Evolutionary conservation across 2,888 invertebrate species (phyloP).

Genomic region (Cecidostiba fungosa): DNA sequence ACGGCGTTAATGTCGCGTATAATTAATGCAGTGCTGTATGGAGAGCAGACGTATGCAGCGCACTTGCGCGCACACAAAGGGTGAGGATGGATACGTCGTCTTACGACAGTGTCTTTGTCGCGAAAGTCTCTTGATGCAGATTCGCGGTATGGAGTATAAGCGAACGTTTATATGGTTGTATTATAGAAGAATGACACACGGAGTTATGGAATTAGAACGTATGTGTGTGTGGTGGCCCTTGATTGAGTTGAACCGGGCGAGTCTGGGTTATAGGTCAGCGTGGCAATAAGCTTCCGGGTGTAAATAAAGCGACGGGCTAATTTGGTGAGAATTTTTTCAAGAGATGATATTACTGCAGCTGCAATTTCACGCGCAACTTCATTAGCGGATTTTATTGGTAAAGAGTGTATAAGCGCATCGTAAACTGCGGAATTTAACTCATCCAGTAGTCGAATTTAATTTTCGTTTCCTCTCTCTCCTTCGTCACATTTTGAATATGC

Average conservation of each 20-base stretch:
- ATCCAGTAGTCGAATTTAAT: neutral
- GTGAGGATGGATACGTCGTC: slow-evolving; percentile 12
- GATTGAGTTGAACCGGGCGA: slow-evolving; percentile 6
- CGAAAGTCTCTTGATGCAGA: neutral
- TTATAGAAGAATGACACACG: slow-evolving; percentile 23
- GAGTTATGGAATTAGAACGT: slow-evolving; percentile 23
- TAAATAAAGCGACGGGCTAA: neutral
- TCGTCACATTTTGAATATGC: neutral
- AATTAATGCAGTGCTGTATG: slow-evolving; percentile 25
- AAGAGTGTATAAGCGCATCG: too few relatives aligned
- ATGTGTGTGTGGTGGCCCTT: neutral
- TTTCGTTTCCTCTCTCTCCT: neutral
- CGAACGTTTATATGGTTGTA: neutral
- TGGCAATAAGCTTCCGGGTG: neutral
- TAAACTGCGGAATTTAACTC: too few relatives aligned
- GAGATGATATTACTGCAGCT: neutral
- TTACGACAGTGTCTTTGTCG: slow-evolving; percentile 11
- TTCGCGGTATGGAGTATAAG: neutral
- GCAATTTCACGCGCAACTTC: neutral
- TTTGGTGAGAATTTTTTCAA: neutral
- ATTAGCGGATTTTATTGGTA: neutral
- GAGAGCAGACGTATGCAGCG: neutral
- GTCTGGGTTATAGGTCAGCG: neutral
- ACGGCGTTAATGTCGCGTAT: slow-evolving; percentile 35
- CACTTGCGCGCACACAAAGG: neutral